Evolutionary conservation across 92 coral and sea anemone genomes (phyloP).

Genomic region (Epizoanthus illoricatus): DNA sequence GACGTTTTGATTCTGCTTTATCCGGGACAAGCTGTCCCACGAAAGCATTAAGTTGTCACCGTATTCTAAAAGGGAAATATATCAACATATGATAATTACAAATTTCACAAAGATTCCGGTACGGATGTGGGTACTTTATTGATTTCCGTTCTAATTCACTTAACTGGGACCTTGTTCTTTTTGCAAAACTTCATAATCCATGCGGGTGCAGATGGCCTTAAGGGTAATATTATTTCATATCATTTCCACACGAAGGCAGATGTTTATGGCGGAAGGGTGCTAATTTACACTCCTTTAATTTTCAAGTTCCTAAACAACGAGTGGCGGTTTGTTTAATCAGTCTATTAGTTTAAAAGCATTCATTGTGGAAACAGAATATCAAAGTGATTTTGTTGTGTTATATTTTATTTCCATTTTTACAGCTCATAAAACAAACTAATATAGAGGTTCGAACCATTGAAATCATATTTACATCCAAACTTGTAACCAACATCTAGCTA

Average conservation of each 20-base stretch:
- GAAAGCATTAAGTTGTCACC: constrained; percentile 4
- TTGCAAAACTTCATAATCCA: constrained; percentile 35
- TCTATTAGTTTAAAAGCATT: constrained; percentile 32
- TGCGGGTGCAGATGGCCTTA: constrained; percentile 29
- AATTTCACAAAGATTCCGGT: constrained; percentile 43
- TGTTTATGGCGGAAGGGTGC: constrained; percentile 30
- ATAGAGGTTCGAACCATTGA: not conserved
- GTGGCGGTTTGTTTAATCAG: constrained; percentile 38
- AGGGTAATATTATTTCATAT: constrained; percentile 38
- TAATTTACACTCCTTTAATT: constrained; percentile 43
- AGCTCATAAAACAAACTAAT: constrained; percentile 20
- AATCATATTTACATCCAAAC: not conserved
- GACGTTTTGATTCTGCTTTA: constrained; percentile 32
- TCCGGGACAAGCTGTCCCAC: constrained; percentile 31
- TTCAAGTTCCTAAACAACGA: constrained; percentile 44
- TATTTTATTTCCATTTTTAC: constrained; percentile 33
- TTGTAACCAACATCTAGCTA: not conserved
- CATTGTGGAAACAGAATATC: constrained; percentile 23
- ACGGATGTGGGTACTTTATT: constrained; percentile 42
- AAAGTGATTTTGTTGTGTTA: constrained; percentile 1
- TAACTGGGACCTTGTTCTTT: constrained; percentile 28
- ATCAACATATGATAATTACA: constrained; percentile 40
- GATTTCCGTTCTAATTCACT: constrained; percentile 39
- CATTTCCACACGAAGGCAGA: constrained; percentile 25
- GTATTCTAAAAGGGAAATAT: constrained; percentile 15